Evolutionary conservation across 2,113 vertebrate genomes (phyloP), one percentile per base, ranked within the genome.

Genomic region (Romanogobio albipinnatus): DNA sequence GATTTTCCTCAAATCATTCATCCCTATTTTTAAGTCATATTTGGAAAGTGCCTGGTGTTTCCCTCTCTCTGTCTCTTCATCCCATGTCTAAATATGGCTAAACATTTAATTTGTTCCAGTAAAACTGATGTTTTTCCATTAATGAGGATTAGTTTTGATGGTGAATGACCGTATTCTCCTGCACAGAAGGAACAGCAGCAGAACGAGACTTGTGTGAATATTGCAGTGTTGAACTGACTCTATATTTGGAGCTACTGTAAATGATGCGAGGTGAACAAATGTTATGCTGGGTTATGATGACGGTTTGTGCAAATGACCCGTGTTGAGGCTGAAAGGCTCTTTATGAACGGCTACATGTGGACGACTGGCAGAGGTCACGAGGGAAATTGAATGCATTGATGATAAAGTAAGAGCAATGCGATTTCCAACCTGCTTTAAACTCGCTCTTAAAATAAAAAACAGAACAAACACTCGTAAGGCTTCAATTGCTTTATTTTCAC

Each of bases 191-290:
- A 29, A 29, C 29, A 29, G 36, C 36, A 39, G 36, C 36, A 39
- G 36, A 29, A 29, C 29, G 29, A 29, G 29, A 29, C 29, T 29
- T 29, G 11, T 86, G 43, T 62, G 56, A 56, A 79, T 64, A 79
- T 74, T 13, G 9, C 7, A 83, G 75, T 7, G 26, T 74, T 43
- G 9, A 10, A n/a, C 83, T 77, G 47, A 14, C 49, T 51, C 71
- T 82, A 82, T 85, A 85, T 85, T 82, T 77, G 83, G 74, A 13
- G 78, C 13, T 47, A 61, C 59, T 24, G 59, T 74, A 47, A 87
- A 87, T 85, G 73, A 49, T 36, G 17, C 29, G 56, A 77, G 66
- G 51, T 26, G 81, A 71, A 61, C 45, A 26, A 1, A 82, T 39
- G 59, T 66, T 86, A 53, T 71, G 64, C 66, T 87, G 62, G 61